Evolutionary conservation across 2,797 vertebrate genomes (phyloP), one percentile per base, ranked within the genome.

Genomic region (Orestias chungarensis): DNA sequence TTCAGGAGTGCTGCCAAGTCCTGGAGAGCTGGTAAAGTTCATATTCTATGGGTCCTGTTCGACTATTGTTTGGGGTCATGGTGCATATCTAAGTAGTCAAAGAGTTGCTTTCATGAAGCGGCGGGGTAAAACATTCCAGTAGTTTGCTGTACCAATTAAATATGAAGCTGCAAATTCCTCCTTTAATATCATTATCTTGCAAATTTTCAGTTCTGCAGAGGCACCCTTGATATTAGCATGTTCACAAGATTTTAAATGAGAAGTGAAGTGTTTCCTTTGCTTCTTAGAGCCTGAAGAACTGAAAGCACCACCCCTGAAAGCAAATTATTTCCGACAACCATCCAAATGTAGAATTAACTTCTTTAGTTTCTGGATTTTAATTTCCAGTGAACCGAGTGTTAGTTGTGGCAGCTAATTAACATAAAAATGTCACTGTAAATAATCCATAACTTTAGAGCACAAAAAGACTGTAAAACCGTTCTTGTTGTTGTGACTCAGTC

Each of bases 101-200:
- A 91, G 85, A 75, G 80, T 62, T 74, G 82, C 80, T 88, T 90
- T 91, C 88, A 91, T 84, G 17, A 73, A 40, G 17, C 40, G 66
- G 29, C 50, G 79, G 80, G 83, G 76, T 68, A 73, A 76, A 29
- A 49, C 50, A 81, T 86, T 85, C 85, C 82, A 68, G 55, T 61
- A 71, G 35, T 70, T 73, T 35, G 68, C 52, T 73, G 73, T 59
- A 72, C 82, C 81, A 86, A 88, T 90, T 88, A 77, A 52, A 76
- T 43, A 47, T 33, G 71, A 61, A 43, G 40, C 47, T 68, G 55
- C 6, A 80, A 55, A 25, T 4, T 67, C 31, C 9, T 27, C 27
- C 69, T 78, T 81, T 81, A 64, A 80, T 43, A 66, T 66, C 62
- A 80, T 76, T 74, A 49, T 74, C 50, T 52, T 49, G 17, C 35